phyloP scores from a whole-genome alignment of 2,888 invertebrate species.

The Octodonta nipae region DNA sequence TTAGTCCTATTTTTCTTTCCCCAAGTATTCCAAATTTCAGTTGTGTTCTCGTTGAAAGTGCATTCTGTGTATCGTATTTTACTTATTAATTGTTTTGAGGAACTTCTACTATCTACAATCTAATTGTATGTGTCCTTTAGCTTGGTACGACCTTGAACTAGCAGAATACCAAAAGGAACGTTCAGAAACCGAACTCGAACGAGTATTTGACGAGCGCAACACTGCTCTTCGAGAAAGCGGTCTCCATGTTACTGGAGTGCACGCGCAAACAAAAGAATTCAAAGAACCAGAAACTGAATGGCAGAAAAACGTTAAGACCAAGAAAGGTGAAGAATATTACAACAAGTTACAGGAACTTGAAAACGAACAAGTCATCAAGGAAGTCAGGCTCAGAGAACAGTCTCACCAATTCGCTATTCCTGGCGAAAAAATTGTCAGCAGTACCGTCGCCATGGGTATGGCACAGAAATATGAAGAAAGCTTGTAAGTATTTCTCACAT shows the following conservation, averaged over 20 bases:
- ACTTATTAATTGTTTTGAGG: slow-evolving; percentile 6
- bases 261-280: slow-evolving; percentile 45
- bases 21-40: too few species aligned
- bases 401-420: slow-evolving; percentile 74
- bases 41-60: slow-evolving; percentile 12
- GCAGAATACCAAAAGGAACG: slow-evolving; percentile 72
- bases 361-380: slow-evolving; percentile 72
- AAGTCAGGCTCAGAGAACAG: slow-evolving; percentile 61
- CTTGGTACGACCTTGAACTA: slow-evolving; percentile 86
- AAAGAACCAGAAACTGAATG: slow-evolving; percentile 70
- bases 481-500: slow-evolving; percentile 68
- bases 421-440: slow-evolving; percentile 64
- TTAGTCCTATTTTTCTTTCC: too few species aligned
- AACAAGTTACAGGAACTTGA: slow-evolving; percentile 69
- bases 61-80: slow-evolving; percentile 21
- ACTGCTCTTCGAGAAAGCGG: slow-evolving; percentile 51
- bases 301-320: slow-evolving; percentile 69
- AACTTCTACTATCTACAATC: slow-evolving; percentile 5
- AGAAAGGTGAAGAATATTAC: slow-evolving; percentile 71
- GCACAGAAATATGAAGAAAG: slow-evolving; percentile 73
- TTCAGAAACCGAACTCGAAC: slow-evolving; percentile 70
- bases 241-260: slow-evolving; percentile 38
- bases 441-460: slow-evolving; percentile 72
- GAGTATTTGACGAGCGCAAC: slow-evolving; percentile 74
- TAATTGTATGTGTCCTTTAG: slow-evolving; percentile 42